Conservation (phyloP, 1,140 invertebrate species). For the Asobara japonica region DNA sequence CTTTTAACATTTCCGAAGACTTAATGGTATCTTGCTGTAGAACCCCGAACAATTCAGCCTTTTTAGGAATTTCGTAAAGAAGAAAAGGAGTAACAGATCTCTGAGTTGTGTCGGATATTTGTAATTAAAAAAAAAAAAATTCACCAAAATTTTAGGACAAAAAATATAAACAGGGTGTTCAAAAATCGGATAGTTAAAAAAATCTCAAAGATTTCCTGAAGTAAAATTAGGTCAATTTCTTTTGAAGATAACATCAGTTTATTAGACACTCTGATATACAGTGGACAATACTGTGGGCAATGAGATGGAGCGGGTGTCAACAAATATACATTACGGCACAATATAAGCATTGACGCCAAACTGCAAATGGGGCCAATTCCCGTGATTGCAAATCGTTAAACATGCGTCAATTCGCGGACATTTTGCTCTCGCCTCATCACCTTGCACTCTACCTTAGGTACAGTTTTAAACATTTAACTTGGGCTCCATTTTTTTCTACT, state of each 20-base stretch:
- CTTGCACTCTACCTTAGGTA: slow-evolving; percentile 33
- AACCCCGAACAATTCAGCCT: too few relatives aligned
- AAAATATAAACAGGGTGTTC: too few relatives aligned
- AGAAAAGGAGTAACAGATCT: too few relatives aligned
- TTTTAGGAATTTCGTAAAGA: too few relatives aligned
- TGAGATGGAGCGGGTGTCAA: slow-evolving; percentile 43
- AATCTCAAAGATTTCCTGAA: too few relatives aligned
- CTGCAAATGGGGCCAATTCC: not conserved
- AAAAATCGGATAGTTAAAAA: too few relatives aligned
- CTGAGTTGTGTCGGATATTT: too few relatives aligned
- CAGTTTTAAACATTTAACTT: slow-evolving; percentile 19
- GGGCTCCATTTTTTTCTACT: not conserved
- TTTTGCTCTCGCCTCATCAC: not conserved
- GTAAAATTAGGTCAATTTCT: not conserved
- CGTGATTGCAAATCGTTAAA: not conserved
- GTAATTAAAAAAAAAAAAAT: too few relatives aligned
- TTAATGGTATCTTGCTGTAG: too few relatives aligned
- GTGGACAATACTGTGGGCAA: slow-evolving; percentile 49
- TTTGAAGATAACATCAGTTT: slow-evolving; percentile 58
- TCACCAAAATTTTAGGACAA: too few relatives aligned
- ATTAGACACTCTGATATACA: slow-evolving; percentile 67
- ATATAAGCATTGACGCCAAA: slow-evolving; percentile 31
- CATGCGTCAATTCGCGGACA: not conserved
- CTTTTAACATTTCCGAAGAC: too few relatives aligned
- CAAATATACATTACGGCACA: slow-evolving; percentile 47